Evolutionary conservation across 2,888 invertebrate genomes (phyloP).

Genomic region (Heptascelio sp.): DNA sequence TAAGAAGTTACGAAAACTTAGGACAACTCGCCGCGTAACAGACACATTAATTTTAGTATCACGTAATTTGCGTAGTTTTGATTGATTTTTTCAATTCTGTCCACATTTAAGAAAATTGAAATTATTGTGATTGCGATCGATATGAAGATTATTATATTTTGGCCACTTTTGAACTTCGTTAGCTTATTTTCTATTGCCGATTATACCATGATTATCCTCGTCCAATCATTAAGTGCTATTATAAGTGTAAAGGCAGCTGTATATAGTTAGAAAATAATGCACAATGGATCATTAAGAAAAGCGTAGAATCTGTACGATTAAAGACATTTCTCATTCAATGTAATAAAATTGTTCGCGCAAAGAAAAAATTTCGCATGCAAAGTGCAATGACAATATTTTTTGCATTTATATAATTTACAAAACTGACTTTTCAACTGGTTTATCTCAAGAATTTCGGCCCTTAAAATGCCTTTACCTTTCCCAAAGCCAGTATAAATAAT

Average conservation of each 20-base stretch:
- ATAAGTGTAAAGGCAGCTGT: slow-evolving; percentile 44
- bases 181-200: slow-evolving; percentile 70
- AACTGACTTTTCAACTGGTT: neutral
- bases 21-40: neutral
- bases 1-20: neutral
- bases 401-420: neutral
- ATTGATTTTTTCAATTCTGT: slow-evolving; percentile 40
- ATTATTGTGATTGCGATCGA: slow-evolving; percentile 77
- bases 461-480: slow-evolving; percentile 63
- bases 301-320: neutral
- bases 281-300: neutral
- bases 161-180: slow-evolving; percentile 81
- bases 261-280: slow-evolving; percentile 24
- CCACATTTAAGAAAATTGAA: slow-evolving; percentile 58
- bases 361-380: neutral
- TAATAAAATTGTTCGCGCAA: no score
- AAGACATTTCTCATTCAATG: no score
- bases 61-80: slow-evolving; percentile 55
- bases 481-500: slow-evolving; percentile 79
- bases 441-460: slow-evolving; percentile 15
- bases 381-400: neutral
- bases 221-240: slow-evolving; percentile 48
- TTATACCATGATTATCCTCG: slow-evolving; percentile 56
- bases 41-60: slow-evolving; percentile 47
- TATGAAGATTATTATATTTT: slow-evolving; percentile 80